Base-by-base conservation (phyloP, 2,797 vertebrate genomes). In the Mycteria americana region DNA sequence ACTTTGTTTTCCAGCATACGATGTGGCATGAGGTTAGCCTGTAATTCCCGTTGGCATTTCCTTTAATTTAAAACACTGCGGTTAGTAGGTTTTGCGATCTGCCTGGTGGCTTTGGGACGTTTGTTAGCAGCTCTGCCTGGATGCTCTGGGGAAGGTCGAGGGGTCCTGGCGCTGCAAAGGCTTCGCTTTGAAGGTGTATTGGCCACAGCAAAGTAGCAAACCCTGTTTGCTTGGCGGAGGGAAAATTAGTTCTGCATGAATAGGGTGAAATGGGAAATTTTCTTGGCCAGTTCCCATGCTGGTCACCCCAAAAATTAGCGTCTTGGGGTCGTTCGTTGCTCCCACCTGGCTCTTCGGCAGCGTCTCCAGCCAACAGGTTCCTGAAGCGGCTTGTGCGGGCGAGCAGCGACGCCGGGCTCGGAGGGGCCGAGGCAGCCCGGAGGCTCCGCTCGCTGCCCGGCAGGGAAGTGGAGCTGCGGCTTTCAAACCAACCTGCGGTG, bases 61-160 rank as follows among this genome's bases (percentile, higher is more conserved):
- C 30, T 51, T 28, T 22, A 6, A 10, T 17, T 33, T 7, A 7
- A 39, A 24, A 4, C 74, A 7, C 45, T 13, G 48, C 2, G 22
- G 59, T 13, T 1, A 1, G 59, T 7, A 2, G 10, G 8, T 6
- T 8, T 12, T 8, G 75, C 2, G 8, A 12, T 22, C 75, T 13
- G 30, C 59, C 31, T 3, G 73, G 31, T 24, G 57, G 45, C 37
- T 56, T 31, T 28, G 43, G 51, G 54, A 28, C 6, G 16, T 11
- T 25, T 30, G 70, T 56, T 6, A 17, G 67, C 35, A 7, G 50
- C 56, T 17, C 59, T 17, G 57, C 33, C 54, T 3, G 12, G 53
- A 28, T 8, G 51, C 13, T 25, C 22, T 0, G 57, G 53, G 59
- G 46, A 7, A 3, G 30, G 46, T 3, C 4, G 13, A 8, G 48